phyloP scores from a whole-genome alignment of 2,113 vertebrate genomes.

The Bostrychus sinensis region DNA sequence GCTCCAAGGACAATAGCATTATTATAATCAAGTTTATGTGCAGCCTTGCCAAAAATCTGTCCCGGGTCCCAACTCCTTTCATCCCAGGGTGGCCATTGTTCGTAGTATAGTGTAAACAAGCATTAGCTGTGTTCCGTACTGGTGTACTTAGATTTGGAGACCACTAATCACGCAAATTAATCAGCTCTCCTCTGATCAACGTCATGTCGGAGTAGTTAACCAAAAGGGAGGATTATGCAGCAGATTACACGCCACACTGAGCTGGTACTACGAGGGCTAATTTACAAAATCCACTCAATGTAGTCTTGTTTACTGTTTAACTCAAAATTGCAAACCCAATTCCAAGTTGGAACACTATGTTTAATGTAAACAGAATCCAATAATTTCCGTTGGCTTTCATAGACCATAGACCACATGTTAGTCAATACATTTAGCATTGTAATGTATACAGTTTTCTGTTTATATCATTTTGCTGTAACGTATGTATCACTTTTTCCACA shows the following conservation, averaged over 20 bases:
- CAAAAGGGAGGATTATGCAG: constrained; percentile 67
- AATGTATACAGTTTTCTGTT: too few relatives aligned
- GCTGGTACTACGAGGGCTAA: constrained; percentile 24
- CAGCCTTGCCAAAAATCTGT: neutral
- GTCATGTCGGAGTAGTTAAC: constrained; percentile 62
- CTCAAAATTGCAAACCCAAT: neutral
- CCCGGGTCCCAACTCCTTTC: constrained; percentile 4
- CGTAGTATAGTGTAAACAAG: constrained; percentile 64
- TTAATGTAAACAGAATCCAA: neutral
- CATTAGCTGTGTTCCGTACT: constrained; percentile 39
- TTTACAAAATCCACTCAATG: constrained; percentile 27
- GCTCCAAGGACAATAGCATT: constrained; percentile 1
- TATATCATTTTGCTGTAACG: neutral
- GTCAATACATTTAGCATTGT: too few relatives aligned
- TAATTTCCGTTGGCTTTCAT: too few relatives aligned
- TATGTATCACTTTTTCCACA: constrained; percentile 35
- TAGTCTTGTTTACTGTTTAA: constrained; percentile 19
- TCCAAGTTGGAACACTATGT: neutral
- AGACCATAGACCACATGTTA: too few relatives aligned
- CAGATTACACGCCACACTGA: constrained; percentile 51
- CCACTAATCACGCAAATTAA: constrained; percentile 76
- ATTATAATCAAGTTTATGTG: neutral
- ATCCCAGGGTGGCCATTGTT: constrained; percentile 30
- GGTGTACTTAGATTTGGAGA: constrained; percentile 50
- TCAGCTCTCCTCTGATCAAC: constrained; percentile 73